Evolutionary conservation across 1,140 invertebrate species (phyloP).

Genomic region (Dendroctonus valens): DNA sequence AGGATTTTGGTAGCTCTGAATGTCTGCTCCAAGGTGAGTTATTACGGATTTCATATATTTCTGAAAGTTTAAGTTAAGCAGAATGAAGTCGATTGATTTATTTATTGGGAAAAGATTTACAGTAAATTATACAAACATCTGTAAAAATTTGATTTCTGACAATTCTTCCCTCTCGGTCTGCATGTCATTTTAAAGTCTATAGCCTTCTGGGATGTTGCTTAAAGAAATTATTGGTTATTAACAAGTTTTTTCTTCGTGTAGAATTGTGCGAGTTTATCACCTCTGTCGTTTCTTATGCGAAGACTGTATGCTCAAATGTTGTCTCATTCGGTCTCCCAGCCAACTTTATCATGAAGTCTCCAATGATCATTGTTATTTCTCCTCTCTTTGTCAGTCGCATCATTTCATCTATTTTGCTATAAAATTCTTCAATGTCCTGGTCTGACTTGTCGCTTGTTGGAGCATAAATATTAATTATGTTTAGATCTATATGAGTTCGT

Average conservation of each 20-base stretch:
- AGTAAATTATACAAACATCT: too few species aligned
- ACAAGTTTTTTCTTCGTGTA: conserved; percentile 19
- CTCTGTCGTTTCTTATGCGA: conserved; percentile 15
- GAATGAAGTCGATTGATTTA: too few species aligned
- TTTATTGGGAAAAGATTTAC: too few species aligned
- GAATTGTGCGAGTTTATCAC: conserved; percentile 18
- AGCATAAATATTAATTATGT: too few species aligned
- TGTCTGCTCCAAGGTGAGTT: too few species aligned
- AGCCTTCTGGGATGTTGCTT: conserved; percentile 22
- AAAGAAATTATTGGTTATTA: conserved; percentile 17
- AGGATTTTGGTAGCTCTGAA: too few species aligned
- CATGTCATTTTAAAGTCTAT: too few species aligned
- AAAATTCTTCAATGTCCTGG: conserved; percentile 15
- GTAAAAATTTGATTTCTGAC: too few species aligned
- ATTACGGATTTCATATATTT: too few species aligned
- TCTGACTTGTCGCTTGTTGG: conserved; percentile 20
- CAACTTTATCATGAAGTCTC: conserved; percentile 16
- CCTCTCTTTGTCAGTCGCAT: conserved; percentile 14
- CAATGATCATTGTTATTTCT: conserved; percentile 22
- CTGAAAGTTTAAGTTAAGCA: too few species aligned
- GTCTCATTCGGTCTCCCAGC: conserved; percentile 9
- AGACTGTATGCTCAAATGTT: conserved; percentile 11
- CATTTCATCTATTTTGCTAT: conserved; percentile 11
- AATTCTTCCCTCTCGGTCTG: too few species aligned
- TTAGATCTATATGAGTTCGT: too few species aligned